phyloP scores from a whole-genome alignment of 2,797 vertebrate species.

The Lophotriccus pileatus region DNA sequence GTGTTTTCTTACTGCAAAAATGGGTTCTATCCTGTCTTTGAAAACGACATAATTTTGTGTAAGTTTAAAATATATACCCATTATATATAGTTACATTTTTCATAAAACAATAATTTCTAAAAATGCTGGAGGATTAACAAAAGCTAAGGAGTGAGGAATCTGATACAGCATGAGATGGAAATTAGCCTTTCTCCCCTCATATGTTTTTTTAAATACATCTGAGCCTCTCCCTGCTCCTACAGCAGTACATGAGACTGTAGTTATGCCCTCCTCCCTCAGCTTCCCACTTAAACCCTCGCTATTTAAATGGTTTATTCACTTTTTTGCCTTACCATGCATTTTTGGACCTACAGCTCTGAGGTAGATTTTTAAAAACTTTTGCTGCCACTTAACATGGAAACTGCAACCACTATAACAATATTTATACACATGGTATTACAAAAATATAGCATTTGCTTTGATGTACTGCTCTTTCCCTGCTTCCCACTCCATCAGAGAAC shows the following conservation, averaged over 20 bases:
- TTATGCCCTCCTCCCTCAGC: background rate
- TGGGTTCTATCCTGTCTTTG: background rate
- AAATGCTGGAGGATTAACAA: background rate
- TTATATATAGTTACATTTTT: background rate
- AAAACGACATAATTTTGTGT: background rate
- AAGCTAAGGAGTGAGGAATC: background rate
- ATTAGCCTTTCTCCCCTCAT: background rate
- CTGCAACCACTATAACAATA: background rate
- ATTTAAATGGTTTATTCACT: background rate
- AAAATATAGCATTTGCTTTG: constrained; percentile 3
- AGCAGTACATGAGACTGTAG: background rate
- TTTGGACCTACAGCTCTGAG: background rate
- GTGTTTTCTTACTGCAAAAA: background rate
- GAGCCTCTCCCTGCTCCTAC: background rate
- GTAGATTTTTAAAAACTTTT: background rate
- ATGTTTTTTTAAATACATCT: background rate
- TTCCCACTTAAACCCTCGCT: background rate
- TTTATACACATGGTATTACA: constrained; percentile 15
- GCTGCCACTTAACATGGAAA: background rate
- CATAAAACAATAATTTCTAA: background rate
- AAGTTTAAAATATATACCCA: background rate
- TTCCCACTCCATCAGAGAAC: background rate
- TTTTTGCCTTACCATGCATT: background rate
- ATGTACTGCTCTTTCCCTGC: background rate
- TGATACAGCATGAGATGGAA: background rate